Base-by-base conservation (phyloP, 2,888 invertebrate genomes). In the Drosophila gaucha region DNA sequence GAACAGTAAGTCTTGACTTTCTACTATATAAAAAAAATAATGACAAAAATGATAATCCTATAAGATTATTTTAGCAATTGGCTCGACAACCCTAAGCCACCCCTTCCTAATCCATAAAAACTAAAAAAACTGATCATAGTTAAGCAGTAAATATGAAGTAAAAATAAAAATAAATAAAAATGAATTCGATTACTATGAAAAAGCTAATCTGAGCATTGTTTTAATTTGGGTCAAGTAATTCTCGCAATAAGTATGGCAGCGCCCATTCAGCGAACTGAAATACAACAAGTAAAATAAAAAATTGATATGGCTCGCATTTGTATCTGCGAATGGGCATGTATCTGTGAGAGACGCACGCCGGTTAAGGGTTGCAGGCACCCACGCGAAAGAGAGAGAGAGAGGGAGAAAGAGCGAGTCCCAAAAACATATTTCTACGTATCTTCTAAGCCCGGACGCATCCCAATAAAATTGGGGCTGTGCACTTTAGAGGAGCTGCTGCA, bases 101-200 rank as follows among this genome's bases (percentile, higher is more conserved):
- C 24, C 12, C 26, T n/a, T 14, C 33, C 18, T 3, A 10, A 22
- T 14, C 33, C 26, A 14, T 16, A 16, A 33, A 33, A 2, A 9
- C 31, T 31, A 31, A 6, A 14, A 8, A 22, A n/a, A 18, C 43
- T 38, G 63, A 46, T 62, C 18, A 30, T 50, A 41, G 35, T 26
- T 30, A 49, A 49, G 59, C 77, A 63, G 59, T 74, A 65, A 58
- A 73, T 77, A 63, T 78, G 74, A 68, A 80, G 64, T 82, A 62
- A 78, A 80, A 78, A 35, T 82, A 62, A 78, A 80, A 78, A 35
- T 65, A 31, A 82, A 82, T 72, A 56, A 80, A 84, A 58, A 50
- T 28, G 49, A 78, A 63, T 86, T 77, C 63, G 56, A 77, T 73
- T 86, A 76, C 54, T 43, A 65, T 80, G 52, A 56, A 72, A 72